Conservation (phyloP, 2,888 invertebrate species). For the Nesidiocoris tenuis region DNA sequence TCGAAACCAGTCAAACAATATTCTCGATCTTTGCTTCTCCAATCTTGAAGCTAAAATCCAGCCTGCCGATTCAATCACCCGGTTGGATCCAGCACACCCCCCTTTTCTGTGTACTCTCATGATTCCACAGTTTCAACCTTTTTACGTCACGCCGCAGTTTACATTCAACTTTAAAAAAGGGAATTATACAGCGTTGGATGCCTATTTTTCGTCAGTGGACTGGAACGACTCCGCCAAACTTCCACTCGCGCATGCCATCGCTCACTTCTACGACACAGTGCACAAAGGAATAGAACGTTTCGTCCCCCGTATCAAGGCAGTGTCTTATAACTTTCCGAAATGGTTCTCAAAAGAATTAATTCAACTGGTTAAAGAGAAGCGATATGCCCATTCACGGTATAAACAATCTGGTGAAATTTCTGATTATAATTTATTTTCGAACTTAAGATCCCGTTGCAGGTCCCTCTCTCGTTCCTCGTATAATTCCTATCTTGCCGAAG, state of each 20-base stretch:
- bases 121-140: background rate
- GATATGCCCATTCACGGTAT: background rate
- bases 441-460: background rate
- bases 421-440: background rate
- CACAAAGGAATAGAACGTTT: background rate
- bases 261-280: background rate
- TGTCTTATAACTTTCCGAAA: background rate
- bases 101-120: background rate
- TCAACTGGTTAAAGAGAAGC: background rate
- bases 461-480: background rate
- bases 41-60: background rate
- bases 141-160: background rate
- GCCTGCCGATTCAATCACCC: background rate
- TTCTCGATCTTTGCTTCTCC: background rate
- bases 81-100: background rate
- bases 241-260: background rate
- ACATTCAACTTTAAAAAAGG: slow-evolving; percentile 3
- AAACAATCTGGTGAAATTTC: background rate
- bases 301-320: background rate
- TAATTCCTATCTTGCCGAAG: background rate
- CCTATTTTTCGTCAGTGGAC: background rate
- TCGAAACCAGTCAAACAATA: background rate
- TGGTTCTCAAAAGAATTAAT: background rate
- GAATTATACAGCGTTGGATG: background rate
- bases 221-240: background rate